Evolutionary conservation across 2,113 vertebrate species (phyloP).

Genomic region (Choloepus hoffmanni): DNA sequence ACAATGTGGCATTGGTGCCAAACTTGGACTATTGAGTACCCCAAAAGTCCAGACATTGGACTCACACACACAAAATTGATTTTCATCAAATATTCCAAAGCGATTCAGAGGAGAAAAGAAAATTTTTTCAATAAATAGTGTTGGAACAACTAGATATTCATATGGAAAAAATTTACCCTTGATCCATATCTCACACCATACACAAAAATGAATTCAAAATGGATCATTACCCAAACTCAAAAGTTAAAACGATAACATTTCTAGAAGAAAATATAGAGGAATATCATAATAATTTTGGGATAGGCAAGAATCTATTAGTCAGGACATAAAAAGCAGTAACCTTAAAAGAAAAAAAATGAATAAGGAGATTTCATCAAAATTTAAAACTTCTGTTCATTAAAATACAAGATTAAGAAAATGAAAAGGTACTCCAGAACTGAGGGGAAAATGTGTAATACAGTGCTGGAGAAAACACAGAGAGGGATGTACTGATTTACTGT

Average conservation of each 20-base stretch:
- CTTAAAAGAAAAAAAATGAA: neutral
- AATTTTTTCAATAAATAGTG: neutral
- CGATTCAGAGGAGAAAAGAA: neutral
- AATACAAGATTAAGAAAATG: neutral
- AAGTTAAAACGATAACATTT: neutral
- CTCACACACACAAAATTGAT: neutral
- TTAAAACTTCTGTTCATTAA: neutral
- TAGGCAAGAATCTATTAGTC: neutral
- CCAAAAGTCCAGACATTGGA: neutral
- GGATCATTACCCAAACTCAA: neutral
- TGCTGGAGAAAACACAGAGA: too few relatives aligned
- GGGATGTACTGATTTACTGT: too few relatives aligned
- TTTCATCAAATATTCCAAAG: conserved; percentile 6
- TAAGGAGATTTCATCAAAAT: neutral
- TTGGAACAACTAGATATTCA: neutral
- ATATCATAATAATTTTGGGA: neutral
- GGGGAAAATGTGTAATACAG: too few relatives aligned
- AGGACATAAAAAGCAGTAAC: neutral
- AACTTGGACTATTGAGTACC: neutral
- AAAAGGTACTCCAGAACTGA: neutral
- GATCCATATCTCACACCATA: neutral
- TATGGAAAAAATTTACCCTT: conserved; percentile 15
- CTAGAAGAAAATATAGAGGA: neutral
- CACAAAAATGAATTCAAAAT: neutral
- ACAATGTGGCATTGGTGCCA: neutral